These are phyloP conservation scores for Apolygus lucorum DNA, from an alignment of 1,140 invertebrate genomes.

Conservation along the genomic window DNA sequence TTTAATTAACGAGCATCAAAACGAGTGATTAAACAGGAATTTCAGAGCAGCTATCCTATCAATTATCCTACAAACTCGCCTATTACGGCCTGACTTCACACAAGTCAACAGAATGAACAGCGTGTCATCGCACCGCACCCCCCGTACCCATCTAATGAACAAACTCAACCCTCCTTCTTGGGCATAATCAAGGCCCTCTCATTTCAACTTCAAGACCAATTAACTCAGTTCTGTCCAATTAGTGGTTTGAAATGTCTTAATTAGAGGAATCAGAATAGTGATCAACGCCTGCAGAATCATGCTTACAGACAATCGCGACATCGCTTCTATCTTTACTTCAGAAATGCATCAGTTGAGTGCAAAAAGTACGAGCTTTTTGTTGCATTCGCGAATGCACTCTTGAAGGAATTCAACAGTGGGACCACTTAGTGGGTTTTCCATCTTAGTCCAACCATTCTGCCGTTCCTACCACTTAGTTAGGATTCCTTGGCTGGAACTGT, in stretches of 20 bases:
- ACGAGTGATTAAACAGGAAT: too few species aligned
- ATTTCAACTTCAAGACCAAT: not conserved
- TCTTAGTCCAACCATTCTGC: not conserved
- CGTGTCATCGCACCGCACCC: not conserved
- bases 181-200: not conserved
- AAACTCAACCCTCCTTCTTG: not conserved
- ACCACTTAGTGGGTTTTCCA: not conserved
- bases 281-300: too few species aligned
- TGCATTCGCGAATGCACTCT: not conserved
- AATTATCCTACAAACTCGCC: too few species aligned
- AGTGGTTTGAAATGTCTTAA: not conserved
- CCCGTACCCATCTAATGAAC: not conserved
- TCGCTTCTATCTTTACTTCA: too few species aligned
- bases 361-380: not conserved
- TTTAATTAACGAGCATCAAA: too few species aligned
- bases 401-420: too few species aligned
- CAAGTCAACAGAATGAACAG: not conserved
- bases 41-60: too few species aligned
- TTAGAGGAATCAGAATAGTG: not conserved
- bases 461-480: not conserved
- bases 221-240: not conserved
- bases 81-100: too few species aligned
- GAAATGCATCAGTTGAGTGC: too few species aligned
- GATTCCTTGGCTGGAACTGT: not conserved
- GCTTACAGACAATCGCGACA: too few species aligned